Conservation (phyloP, 92 coral and sea anemone genomes). For the Ricordea florida region DNA sequence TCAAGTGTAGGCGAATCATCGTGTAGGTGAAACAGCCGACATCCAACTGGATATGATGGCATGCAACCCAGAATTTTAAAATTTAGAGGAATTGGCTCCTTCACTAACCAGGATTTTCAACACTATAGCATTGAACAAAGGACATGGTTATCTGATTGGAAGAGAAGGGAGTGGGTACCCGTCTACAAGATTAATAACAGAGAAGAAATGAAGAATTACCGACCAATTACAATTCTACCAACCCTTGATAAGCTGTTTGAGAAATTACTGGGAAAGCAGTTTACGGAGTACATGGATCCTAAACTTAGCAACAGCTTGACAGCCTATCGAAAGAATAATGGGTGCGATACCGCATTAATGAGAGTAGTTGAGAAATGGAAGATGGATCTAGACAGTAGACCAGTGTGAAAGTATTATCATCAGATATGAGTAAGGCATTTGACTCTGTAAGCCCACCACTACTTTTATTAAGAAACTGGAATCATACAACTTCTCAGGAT, state of each 20-base stretch:
- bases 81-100: conserved; percentile 34
- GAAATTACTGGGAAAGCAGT: background rate
- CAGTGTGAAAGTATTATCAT: background rate
- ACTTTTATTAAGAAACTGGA: conserved; percentile 32
- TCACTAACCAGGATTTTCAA: conserved; percentile 22
- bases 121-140: conserved; percentile 16
- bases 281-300: background rate
- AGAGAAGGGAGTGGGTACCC: conserved; percentile 33
- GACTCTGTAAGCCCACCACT: conserved; percentile 35
- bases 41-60: conserved; percentile 15
- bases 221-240: conserved; percentile 33
- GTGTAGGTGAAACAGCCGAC: too few species aligned
- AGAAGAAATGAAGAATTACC: conserved; percentile 21
- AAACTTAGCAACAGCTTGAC: background rate
- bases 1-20: too few species aligned
- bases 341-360: background rate
- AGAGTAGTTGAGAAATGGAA: conserved; percentile 5
- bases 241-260: conserved; percentile 9
- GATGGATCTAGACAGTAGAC: background rate
- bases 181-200: conserved; percentile 39
- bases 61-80: conserved; percentile 29
- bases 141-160: conserved; percentile 25
- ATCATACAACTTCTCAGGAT: conserved; percentile 4
- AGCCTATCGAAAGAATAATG: background rate
- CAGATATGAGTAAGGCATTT: conserved; percentile 27